Evolutionary conservation across 2,888 invertebrate genomes (phyloP).

Genomic region (Cheilosia vulpina): DNA sequence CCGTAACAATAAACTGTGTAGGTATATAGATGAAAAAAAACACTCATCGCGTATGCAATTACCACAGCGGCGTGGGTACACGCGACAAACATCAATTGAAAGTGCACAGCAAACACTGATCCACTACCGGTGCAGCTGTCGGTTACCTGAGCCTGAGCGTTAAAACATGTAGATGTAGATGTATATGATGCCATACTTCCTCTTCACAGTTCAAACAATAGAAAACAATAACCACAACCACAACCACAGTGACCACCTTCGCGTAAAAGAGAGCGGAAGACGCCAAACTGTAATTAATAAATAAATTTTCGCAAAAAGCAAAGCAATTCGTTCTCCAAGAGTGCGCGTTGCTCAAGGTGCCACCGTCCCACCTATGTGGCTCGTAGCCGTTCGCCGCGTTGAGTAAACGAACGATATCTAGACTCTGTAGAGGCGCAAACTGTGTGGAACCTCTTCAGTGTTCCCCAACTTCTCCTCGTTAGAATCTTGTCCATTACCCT

Average conservation of each 20-base stretch:
- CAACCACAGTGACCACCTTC: not conserved
- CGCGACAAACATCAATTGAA: slow-evolving; percentile 63
- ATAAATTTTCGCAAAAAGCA: slow-evolving; percentile 45
- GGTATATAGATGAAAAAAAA: slow-evolving; percentile 49
- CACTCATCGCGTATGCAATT: slow-evolving; percentile 67
- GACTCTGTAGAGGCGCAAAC: not conserved
- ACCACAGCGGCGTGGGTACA: slow-evolving; percentile 67
- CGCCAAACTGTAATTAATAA: slow-evolving; percentile 61
- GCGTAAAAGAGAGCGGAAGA: slow-evolving; percentile 45
- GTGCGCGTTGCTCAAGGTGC: slow-evolving; percentile 51
- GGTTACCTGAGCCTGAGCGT: slow-evolving; percentile 25
- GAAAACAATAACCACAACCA: slow-evolving; percentile 18
- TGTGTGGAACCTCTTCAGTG: slow-evolving; percentile 16
- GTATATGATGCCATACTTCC: slow-evolving; percentile 46
- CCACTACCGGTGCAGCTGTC: not conserved
- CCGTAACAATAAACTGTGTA: slow-evolving; percentile 20
- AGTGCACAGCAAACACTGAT: slow-evolving; percentile 64
- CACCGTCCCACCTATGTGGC: not conserved
- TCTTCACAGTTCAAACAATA: slow-evolving; percentile 60
- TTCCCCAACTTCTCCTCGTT: slow-evolving; percentile 3
- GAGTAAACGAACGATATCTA: slow-evolving; percentile 13
- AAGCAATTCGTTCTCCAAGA: slow-evolving; percentile 58
- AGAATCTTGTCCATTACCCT: slow-evolving; percentile 46
- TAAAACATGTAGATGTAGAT: not conserved
- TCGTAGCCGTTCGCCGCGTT: not conserved